Conservation (phyloP, 2,888 invertebrate genomes). For the Ypsolopha sequella region DNA sequence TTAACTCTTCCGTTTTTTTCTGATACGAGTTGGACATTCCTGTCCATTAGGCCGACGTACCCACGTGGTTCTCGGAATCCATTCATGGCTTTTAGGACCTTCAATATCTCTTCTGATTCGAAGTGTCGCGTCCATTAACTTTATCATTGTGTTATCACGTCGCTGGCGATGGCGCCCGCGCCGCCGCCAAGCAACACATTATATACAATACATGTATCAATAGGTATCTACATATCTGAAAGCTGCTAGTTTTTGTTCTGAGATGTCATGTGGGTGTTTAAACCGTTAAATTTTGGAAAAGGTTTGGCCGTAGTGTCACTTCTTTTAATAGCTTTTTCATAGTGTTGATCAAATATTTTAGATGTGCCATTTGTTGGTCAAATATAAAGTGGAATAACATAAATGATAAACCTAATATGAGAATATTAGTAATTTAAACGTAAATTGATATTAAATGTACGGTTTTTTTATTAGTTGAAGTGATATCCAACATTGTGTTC, state of each 20-base stretch:
- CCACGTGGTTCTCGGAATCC: conserved; percentile 57
- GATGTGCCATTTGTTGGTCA: too few species aligned
- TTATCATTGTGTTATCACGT: conserved; percentile 58
- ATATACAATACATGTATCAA: background rate
- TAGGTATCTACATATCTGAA: background rate
- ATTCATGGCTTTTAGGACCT: conserved; percentile 43
- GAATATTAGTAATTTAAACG: background rate
- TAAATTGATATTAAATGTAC: too few species aligned
- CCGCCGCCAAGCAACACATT: background rate
- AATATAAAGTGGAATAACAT: too few species aligned
- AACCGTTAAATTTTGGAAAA: background rate
- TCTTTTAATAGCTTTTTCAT: background rate
- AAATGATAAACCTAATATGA: background rate
- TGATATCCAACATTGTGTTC: too few species aligned
- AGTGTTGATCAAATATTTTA: background rate
- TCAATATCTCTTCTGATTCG: background rate
- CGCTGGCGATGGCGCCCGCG: conserved; percentile 40
- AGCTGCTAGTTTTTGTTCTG: background rate
- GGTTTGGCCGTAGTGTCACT: background rate
- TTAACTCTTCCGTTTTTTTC: conserved; percentile 30
- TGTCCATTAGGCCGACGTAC: conserved; percentile 39
- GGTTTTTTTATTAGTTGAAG: too few species aligned
- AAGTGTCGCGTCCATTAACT: conserved; percentile 43
- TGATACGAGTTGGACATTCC: conserved; percentile 51
- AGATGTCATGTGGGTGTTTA: background rate